Base-by-base conservation (phyloP, 2,113 vertebrate species). In the Xiphophorus hellerii region DNA sequence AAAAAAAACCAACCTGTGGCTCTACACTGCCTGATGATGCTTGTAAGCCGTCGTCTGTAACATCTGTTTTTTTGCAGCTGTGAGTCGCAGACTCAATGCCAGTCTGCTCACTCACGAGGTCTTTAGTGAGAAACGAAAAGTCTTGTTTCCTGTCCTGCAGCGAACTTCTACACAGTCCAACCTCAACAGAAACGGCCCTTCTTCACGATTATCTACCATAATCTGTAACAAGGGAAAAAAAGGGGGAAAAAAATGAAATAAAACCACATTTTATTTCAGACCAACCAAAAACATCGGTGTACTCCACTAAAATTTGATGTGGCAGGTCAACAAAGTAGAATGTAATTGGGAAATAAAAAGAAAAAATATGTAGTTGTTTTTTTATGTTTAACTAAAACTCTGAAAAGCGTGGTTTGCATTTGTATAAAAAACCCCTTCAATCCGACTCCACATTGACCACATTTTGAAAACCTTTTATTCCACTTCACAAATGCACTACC, bases 91-190 rank as follows among this genome's bases (percentile, higher is more conserved):
- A 54, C 35, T 11, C 29, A 1, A 67, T n/a, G n/a, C 12, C 6
- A 25, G 9, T 5, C 33, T 1, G 9, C 27, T 20, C 15, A 7
- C n/a, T 60, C 11, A 3, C 1, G 60, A 58, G 51, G 22, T n/a
- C 31, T 71, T 80, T 29, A 99, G 81, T 28, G 96, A 95, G 87
- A 99, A 92, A 1, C 89, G 93, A 86, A 96, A 98, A 44, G 94
- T 90, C 83, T 98, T 99, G 91, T 99, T 98, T 83, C 97, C 98
- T 0, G 96, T 95, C 78, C 96, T 97, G 93, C 97, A 98, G 73
- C 91, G 95, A 64, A 99, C 88, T 79, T 97, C 94, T 3, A 88
- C 84, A 2, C 95, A 95, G 0, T 90, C 92, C 75, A 97, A 17
- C 3, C 84, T 94, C 48, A 98, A 91, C 27, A 94, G 80, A 62